Evolutionary conservation across 2,113 vertebrate genomes (phyloP).

Genomic region (Peucedramus taeniatus): DNA sequence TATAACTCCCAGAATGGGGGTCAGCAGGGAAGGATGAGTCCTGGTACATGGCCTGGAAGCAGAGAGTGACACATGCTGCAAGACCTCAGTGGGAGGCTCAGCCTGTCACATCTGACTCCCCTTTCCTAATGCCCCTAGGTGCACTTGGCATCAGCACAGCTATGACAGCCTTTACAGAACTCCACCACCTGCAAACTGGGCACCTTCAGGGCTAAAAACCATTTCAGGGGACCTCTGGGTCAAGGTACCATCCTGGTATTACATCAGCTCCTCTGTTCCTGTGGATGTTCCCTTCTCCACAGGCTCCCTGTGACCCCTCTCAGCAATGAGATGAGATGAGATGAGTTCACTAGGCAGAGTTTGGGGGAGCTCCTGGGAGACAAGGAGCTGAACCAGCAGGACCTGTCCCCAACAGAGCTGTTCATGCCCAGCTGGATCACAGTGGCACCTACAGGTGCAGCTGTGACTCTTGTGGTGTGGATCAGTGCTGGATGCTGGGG

Average conservation of each 20-base stretch:
- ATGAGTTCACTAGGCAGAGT: not conserved
- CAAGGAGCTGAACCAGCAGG: not conserved
- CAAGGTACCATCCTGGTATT: rapidly evolving
- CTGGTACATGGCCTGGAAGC: not conserved
- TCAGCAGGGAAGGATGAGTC: not conserved
- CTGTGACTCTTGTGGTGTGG: rapidly evolving
- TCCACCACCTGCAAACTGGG: not conserved
- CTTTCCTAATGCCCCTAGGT: rapidly evolving
- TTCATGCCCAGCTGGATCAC: not conserved
- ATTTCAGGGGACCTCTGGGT: not conserved
- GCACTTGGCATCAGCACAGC: not conserved
- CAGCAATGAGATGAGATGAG: rapidly evolving
- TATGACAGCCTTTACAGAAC: not conserved
- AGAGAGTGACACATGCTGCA: not conserved
- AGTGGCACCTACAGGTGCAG: not conserved
- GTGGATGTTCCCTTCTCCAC: not conserved
- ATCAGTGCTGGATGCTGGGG: not conserved
- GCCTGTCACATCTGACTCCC: not conserved
- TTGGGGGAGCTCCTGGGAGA: not conserved
- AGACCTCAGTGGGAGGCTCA: not conserved
- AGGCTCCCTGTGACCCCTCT: not conserved
- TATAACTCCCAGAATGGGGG: rapidly evolving
- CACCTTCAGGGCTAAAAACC: not conserved
- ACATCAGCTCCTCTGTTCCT: not conserved
- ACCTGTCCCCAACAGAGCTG: not conserved